phyloP scores from a whole-genome alignment of 2,888 invertebrate genomes.

The Cantharis lateralis region DNA sequence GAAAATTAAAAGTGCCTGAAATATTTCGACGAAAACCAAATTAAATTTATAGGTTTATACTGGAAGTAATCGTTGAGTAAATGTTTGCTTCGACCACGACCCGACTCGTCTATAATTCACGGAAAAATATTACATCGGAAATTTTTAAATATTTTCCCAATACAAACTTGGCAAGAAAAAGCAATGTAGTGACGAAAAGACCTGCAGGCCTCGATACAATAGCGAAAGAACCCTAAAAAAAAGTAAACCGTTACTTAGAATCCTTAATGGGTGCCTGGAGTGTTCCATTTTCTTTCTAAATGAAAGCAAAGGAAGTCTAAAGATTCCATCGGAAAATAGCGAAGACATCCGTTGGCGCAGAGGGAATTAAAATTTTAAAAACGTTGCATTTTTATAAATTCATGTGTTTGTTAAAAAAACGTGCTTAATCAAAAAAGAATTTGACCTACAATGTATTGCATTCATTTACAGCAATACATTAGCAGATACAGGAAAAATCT shows the following conservation, averaged over 20 bases:
- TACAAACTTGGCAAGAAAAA: background rate
- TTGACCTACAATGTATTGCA: background rate
- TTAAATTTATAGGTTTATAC: background rate
- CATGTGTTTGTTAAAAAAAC: background rate
- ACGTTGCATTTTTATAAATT: background rate
- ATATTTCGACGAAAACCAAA: background rate
- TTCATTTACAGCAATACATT: background rate
- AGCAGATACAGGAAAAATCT: constrained; percentile 37
- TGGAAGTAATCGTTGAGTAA: background rate
- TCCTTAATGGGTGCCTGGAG: background rate
- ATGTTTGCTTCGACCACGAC: background rate
- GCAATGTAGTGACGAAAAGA: background rate
- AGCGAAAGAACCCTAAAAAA: background rate
- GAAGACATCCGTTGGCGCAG: background rate
- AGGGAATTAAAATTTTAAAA: background rate
- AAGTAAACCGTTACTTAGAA: background rate
- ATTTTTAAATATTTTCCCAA: background rate
- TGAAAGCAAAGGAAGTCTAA: background rate
- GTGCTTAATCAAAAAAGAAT: background rate
- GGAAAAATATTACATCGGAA: background rate
- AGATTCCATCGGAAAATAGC: background rate
- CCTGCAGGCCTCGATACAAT: background rate
- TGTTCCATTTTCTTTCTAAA: background rate
- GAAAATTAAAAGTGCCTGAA: background rate
- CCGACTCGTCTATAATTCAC: background rate